phyloP scores from a whole-genome alignment of 2,797 vertebrate species.

The Scolopax rusticola region DNA sequence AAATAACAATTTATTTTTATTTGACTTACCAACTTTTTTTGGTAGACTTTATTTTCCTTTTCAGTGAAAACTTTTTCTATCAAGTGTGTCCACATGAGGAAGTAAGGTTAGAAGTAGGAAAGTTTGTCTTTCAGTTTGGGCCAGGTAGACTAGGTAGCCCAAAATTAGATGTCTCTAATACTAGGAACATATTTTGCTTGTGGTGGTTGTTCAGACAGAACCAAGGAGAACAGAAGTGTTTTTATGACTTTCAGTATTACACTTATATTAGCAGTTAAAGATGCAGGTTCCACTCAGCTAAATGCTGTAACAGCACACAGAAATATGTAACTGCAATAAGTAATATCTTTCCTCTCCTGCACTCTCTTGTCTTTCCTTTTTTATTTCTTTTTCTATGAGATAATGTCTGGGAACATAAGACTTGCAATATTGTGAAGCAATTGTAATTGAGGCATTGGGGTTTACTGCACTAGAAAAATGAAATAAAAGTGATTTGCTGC shows the following conservation, averaged over 20 bases:
- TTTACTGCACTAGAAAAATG: slow-evolving; percentile 36
- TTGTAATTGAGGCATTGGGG: not conserved
- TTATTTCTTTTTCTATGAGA: slow-evolving; percentile 61
- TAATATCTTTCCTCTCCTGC: not conserved
- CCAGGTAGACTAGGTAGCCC: not conserved
- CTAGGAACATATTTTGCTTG: not conserved
- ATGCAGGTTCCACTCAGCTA: not conserved
- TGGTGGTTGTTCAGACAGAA: not conserved
- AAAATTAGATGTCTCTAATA: not conserved
- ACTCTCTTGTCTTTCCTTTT: not conserved
- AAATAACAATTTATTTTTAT: not conserved
- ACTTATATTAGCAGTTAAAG: not conserved
- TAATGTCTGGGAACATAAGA: slow-evolving; percentile 20
- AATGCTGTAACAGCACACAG: not conserved
- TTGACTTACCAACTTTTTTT: not conserved
- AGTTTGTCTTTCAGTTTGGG: not conserved
- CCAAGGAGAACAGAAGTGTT: not conserved
- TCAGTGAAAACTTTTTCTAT: not conserved
- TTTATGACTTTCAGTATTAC: not conserved
- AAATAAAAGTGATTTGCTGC: slow-evolving; percentile 50
- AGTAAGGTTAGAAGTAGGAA: not conserved
- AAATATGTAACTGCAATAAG: slow-evolving; percentile 2
- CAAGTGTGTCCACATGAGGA: not conserved
- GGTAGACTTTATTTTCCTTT: not conserved
- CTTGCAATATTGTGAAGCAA: slow-evolving; percentile 18